Base-by-base conservation (phyloP, 2,797 vertebrate species). In the Hemitrygon akajei region DNA sequence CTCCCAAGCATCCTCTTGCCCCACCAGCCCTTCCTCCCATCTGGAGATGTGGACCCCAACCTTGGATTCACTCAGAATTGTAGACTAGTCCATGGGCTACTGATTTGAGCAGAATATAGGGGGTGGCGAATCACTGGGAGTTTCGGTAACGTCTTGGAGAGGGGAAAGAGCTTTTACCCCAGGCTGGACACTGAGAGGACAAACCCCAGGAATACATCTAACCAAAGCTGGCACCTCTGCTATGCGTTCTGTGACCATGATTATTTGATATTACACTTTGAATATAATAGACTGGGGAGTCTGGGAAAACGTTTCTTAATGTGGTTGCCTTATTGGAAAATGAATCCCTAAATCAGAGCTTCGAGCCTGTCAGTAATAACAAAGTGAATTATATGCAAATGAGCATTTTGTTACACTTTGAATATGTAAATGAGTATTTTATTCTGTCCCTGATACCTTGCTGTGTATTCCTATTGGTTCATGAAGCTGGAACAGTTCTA, bases 1-100 rank as follows among this genome's bases (percentile, higher is more conserved):
- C 95, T 94, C 92, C 94, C 94, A 94, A 47, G 94, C 94, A 94
- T 93, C 69, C 91, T 93, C 94, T 47, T 47, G 47, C 94, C 94
- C 94, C 93, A 93, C 84, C 94, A 94, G 7, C 6, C 82, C 25
- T 1, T 30, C 22, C 11, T 60, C 30, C 63, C 16, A 66, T 94
- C 80, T 34, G 14, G 94, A 80, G 94, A 94, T 76, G 60, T 93
- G 47, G 47, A 47, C 47, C 47, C 1, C 47, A 47, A 25, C 27
- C 40, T 30, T 16, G 82, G 27, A 86, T 11, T 30, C 56, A 16
- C 27, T 2, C 30, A 56, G 56, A 86, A 60, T 30, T 86, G 20
- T 60, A 16, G 3, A 86, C 7, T n/a, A 60, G 60, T 86, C 25
- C n/a, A 11, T 27, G 30, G 56, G 82, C 3, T 18, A 30, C 14